Evolutionary conservation across 2,797 vertebrate species (phyloP).

Genomic region (Poecile montanus): DNA sequence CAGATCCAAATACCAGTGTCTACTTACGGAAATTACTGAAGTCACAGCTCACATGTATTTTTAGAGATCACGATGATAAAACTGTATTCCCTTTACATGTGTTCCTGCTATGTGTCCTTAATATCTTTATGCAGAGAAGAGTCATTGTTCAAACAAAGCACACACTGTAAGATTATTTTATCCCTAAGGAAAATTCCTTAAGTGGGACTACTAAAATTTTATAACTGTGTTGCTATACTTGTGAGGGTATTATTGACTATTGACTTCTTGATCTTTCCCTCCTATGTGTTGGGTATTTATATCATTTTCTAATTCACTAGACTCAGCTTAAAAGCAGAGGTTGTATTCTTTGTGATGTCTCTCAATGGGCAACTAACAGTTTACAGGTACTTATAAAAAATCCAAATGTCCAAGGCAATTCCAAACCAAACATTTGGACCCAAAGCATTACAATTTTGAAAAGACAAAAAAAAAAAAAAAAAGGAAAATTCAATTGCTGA

Average conservation of each 20-base stretch:
- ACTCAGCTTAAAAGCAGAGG: not conserved
- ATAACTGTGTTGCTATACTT: not conserved
- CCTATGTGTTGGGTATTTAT: not conserved
- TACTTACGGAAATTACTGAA: constrained; percentile 31
- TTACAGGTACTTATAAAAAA: not conserved
- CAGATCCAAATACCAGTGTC: not conserved
- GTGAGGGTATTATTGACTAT: not conserved
- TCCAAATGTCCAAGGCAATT: not conserved
- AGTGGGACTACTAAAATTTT: not conserved
- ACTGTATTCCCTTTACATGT: not conserved
- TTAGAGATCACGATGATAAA: constrained; percentile 23
- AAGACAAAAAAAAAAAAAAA: not conserved
- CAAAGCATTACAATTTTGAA: not conserved
- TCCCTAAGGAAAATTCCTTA: not conserved
- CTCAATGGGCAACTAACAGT: not conserved
- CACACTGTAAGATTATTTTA: not conserved
- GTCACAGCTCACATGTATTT: constrained; percentile 21
- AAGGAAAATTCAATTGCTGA: not conserved
- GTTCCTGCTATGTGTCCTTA: not conserved
- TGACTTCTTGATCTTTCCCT: not conserved
- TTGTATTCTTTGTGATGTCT: not conserved
- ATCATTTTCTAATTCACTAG: not conserved
- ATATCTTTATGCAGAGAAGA: not conserved
- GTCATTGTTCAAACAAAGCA: not conserved
- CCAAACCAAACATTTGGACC: not conserved